Base-by-base conservation (phyloP, 2,113 vertebrate genomes). In the Melanotaenia duboulayi region DNA sequence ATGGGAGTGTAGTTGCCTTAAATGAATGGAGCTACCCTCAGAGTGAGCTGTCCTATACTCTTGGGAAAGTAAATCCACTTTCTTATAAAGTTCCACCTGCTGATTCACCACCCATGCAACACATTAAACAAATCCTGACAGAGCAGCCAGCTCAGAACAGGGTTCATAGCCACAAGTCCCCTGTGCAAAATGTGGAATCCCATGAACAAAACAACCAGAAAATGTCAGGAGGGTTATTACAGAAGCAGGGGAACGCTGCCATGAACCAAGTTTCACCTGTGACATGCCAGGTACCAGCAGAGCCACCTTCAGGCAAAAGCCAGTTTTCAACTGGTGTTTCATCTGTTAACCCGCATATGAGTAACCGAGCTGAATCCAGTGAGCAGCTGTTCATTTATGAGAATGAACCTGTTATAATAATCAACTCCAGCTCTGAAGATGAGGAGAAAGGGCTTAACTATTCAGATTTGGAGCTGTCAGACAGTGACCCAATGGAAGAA, bases 401-500 rank as follows among this genome's bases (percentile, higher is more conserved):
- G 6, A 19, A 32, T 1, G 25, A 70, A 46, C 19, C 66, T 0
- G 19, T 78, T 5, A 62, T 84, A 42, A 11, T 76, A 4, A 69
- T 90, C 39, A 32, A 57, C 11, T 86, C 91, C 19, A 92, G 83
- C 65, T 89, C 91, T 9, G 92, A 91, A 0, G 54, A 58, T 11
- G 37, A 57, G 1, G 70, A 58, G 17, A 67, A 79, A 22, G 89
- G 91, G 60, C 63, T 81, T 6, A 82, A 81, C 68, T 90, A 89
- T 63, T 93, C 89, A 1, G 93, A 90, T 4, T 5, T 92, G 28
- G 94, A 94, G 4, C 24, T 94, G 25, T 95, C 93, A 0, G 94
- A 94, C 44, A 92, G 89, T 10, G 93, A 94, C 71, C 85, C 93
- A 2, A 83, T 92, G 85, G 94, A 96, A 62, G 94, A 96, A 66